A percentile compares a stretch with the other conserved stretches of the same genome.
Conservation (phyloP, 2,113 vertebrate genomes). For the Scortum barcoo region DNA sequence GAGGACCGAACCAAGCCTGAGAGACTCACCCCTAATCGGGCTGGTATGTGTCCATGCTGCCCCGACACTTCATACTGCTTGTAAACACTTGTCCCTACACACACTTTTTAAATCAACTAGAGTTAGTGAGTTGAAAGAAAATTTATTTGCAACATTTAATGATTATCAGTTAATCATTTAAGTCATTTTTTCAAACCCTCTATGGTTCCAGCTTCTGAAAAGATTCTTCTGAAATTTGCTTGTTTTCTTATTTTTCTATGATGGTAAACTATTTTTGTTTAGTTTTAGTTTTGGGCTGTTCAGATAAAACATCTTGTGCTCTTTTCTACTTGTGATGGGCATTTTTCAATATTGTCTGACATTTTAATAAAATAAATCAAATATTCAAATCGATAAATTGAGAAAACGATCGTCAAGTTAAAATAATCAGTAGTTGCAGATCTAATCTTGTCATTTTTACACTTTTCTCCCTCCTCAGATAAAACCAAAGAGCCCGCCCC, state of each 20-base stretch:
- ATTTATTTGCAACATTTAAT: background rate
- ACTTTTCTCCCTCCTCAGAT: conserved; percentile 80
- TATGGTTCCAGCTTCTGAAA: background rate
- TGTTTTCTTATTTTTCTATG: background rate
- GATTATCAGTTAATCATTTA: background rate
- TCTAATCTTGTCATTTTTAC: background rate
- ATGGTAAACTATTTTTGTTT: background rate
- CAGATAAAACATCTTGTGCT: background rate
- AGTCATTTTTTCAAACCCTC: background rate
- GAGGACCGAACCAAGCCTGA: conserved; percentile 93
- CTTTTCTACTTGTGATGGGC: background rate
- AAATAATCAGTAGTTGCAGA: background rate
- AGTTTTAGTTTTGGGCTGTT: background rate
- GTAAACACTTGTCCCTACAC: background rate
- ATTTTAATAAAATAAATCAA: background rate
- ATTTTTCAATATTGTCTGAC: background rate
- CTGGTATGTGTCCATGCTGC: conserved; percentile 83
- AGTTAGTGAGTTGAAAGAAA: background rate
- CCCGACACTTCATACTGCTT: background rate
- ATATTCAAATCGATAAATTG: background rate
- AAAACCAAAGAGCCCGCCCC: conserved; percentile 93
- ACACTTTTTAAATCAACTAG: background rate
- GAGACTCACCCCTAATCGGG: conserved; percentile 89
- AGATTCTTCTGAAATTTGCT: no score
- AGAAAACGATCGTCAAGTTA: background rate